Evolutionary conservation across 1,140 invertebrate genomes (phyloP).

Genomic region (Drosophila triauraria): DNA sequence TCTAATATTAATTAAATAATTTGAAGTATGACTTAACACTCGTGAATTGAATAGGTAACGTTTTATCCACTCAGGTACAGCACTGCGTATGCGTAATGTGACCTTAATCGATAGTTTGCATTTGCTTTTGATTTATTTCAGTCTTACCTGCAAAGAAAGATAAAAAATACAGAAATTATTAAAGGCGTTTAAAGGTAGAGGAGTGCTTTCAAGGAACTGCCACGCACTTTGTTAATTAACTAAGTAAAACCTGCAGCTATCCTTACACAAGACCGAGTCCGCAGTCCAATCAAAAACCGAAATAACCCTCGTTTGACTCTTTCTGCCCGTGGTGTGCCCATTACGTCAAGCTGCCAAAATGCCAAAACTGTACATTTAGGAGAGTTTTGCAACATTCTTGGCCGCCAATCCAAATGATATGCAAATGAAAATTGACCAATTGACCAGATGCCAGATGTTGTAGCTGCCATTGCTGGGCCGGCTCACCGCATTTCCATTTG

Average conservation of each 20-base stretch:
- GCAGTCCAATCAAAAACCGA: background rate
- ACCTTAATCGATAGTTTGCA: slow-evolving; percentile 70
- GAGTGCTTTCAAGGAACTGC: slow-evolving; percentile 12
- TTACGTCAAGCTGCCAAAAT: slow-evolving; percentile 72
- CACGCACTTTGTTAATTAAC: slow-evolving; percentile 76
- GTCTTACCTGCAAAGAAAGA: slow-evolving; percentile 63
- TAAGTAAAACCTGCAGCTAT: slow-evolving; percentile 29
- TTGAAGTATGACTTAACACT: slow-evolving; percentile 13
- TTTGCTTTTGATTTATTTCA: slow-evolving; percentile 26
- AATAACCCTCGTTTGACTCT: slow-evolving; percentile 33
- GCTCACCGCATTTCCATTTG: slow-evolving; percentile 76
- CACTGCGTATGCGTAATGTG: slow-evolving; percentile 51
- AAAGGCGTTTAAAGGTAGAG: slow-evolving; percentile 19
- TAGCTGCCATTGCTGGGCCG: slow-evolving; percentile 40
- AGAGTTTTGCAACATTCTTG: slow-evolving; percentile 60
- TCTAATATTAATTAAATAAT: background rate
- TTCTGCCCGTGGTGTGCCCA: slow-evolving; percentile 33
- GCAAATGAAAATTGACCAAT: slow-evolving; percentile 77
- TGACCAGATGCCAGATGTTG: slow-evolving; percentile 60
- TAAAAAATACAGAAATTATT: slow-evolving; percentile 52
- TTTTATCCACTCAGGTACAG: background rate
- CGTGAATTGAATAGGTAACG: background rate
- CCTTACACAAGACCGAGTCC: slow-evolving; percentile 13
- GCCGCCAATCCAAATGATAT: slow-evolving; percentile 73
- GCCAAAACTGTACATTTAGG: slow-evolving; percentile 50